These are phyloP conservation scores for Origma solitaria DNA, from an alignment of 2,113 vertebrate genomes.

Conservation along the genomic window DNA sequence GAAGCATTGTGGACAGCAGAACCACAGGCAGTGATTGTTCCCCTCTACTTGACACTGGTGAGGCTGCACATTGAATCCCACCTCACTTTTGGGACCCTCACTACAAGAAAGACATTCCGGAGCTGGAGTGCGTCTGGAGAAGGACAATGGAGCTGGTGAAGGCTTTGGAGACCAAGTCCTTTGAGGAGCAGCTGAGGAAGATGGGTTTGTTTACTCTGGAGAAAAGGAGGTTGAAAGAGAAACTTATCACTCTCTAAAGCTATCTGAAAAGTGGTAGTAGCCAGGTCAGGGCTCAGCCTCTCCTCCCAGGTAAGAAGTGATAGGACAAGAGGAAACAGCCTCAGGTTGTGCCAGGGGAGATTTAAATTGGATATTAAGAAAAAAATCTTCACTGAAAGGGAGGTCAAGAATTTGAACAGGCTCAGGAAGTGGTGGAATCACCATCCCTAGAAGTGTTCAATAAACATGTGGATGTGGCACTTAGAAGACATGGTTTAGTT, in stretches of 20 bases:
- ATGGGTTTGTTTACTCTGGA: background rate
- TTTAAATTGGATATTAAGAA: background rate
- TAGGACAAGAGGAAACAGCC: background rate
- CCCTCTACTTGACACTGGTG: background rate
- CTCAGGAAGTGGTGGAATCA: background rate
- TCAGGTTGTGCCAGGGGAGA: background rate
- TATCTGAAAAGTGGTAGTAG: background rate
- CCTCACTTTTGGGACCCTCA: background rate
- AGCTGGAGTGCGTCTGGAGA: background rate
- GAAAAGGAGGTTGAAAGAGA: background rate
- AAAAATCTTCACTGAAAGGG: background rate
- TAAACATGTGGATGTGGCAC: background rate
- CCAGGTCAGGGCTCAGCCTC: background rate
- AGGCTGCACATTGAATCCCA: fast-evolving
- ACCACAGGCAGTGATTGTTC: background rate
- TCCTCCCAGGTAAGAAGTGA: background rate
- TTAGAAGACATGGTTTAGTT: background rate
- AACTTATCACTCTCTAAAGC: background rate
- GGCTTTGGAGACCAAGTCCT: background rate
- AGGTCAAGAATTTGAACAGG: background rate
- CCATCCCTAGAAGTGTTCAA: background rate
- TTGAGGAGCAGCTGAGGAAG: background rate
- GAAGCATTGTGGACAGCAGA: background rate
- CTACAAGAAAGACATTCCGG: background rate
- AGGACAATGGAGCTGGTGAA: background rate